These are phyloP conservation scores for Atrina japonica DNA, from an alignment of 2,888 invertebrate genomes.

Conservation along the genomic window DNA sequence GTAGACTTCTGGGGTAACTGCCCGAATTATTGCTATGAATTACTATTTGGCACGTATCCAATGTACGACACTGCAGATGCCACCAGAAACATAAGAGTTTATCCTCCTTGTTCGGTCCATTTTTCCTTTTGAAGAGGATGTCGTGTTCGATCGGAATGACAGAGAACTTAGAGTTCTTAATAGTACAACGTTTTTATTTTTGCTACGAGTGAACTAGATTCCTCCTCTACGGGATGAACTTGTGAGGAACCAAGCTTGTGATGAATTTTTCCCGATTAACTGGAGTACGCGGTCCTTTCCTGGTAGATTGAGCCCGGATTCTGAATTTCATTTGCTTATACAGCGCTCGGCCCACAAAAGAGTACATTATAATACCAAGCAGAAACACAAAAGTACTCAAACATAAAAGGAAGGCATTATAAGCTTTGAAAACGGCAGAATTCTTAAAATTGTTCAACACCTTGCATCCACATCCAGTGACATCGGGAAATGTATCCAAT, in stretches of 20 bases:
- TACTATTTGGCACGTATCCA: conserved; percentile 33
- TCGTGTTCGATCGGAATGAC: no score
- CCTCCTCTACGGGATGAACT: conserved; percentile 4
- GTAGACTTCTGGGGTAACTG: conserved; percentile 16
- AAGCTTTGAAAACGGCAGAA: conserved; percentile 21
- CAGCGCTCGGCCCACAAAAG: conserved; percentile 36
- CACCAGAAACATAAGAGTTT: conserved; percentile 42
- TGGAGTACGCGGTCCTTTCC: background rate
- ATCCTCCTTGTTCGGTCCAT: conserved; percentile 24
- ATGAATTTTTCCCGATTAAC: no score
- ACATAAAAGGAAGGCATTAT: conserved; percentile 25
- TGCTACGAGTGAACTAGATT: conserved; percentile 19
- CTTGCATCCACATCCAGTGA: conserved; percentile 17
- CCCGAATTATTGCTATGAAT: conserved; percentile 35
- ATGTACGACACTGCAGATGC: conserved; percentile 41
- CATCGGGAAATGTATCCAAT: background rate
- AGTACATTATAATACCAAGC: conserved; percentile 32
- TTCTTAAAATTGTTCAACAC: conserved; percentile 18
- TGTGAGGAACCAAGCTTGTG: no score
- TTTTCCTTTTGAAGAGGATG: background rate
- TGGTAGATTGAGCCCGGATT: conserved; percentile 19
- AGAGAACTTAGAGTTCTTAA: background rate
- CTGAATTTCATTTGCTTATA: conserved; percentile 41
- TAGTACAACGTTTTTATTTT: background rate
- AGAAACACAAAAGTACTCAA: conserved; percentile 37